These are phyloP conservation scores for Brienomyrus brachyistius DNA, from an alignment of 2,113 vertebrate species.

Conservation along the genomic window DNA sequence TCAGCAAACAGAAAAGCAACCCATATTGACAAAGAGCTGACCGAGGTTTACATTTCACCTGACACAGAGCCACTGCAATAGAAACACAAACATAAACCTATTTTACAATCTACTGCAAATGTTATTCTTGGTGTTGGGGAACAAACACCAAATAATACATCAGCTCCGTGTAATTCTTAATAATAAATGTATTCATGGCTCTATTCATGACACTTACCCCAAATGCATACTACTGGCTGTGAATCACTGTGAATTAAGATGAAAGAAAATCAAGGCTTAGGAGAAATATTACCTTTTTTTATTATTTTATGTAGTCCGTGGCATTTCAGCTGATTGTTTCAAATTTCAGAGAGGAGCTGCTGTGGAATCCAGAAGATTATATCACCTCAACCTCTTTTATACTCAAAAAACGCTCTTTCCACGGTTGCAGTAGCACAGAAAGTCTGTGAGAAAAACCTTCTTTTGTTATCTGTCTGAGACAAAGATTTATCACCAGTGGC, in stretches of 20 bases:
- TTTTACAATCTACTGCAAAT: background rate
- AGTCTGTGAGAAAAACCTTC: background rate
- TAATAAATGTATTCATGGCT: background rate
- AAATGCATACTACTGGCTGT: background rate
- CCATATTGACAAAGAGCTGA: background rate
- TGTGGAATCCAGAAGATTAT: background rate
- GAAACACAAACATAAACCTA: background rate
- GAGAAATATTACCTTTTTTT: background rate
- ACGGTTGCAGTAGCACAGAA: background rate
- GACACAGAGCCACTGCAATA: background rate
- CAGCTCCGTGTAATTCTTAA: background rate
- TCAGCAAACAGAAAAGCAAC: background rate
- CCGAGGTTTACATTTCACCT: background rate
- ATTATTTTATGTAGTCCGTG: background rate
- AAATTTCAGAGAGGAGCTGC: background rate
- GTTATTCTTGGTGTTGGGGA: background rate
- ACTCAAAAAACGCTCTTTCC: background rate
- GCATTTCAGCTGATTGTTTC: background rate
- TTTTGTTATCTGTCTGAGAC: background rate
- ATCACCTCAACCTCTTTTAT: background rate
- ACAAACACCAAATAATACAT: background rate
- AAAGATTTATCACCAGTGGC: background rate
- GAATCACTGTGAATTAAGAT: background rate
- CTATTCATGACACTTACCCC: background rate
- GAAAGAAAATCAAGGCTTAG: background rate